Percentiles rank a stretch among this genome's conserved stretches.
phyloP scores from a whole-genome alignment of 2,113 vertebrate genomes.

The Phainopepla nitens region DNA sequence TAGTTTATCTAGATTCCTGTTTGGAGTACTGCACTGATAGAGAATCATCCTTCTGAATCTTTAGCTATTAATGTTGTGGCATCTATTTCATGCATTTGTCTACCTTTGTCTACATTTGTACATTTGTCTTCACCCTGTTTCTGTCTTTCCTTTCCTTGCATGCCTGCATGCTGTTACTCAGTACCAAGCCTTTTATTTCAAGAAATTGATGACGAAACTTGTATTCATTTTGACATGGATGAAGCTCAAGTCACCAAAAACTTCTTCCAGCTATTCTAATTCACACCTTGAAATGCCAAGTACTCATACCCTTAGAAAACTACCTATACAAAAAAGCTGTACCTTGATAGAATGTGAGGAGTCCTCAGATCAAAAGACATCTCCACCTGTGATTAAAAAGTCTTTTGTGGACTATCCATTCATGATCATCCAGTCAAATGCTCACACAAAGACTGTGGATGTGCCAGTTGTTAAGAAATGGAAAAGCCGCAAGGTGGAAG shows the following conservation, averaged over 20 bases:
- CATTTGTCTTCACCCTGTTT: slow-evolving; percentile 46
- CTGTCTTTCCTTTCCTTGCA: slow-evolving; percentile 58
- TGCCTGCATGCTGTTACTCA: slow-evolving; percentile 64
- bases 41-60: not conserved
- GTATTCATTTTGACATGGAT: slow-evolving; percentile 65
- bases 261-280: slow-evolving; percentile 37
- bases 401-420: slow-evolving; percentile 36
- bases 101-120: slow-evolving; percentile 30
- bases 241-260: slow-evolving; percentile 58
- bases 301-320: slow-evolving; percentile 37
- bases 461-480: slow-evolving; percentile 33
- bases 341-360: slow-evolving; percentile 47
- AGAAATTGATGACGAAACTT: slow-evolving; percentile 63
- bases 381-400: slow-evolving; percentile 42
- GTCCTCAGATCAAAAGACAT: slow-evolving; percentile 27
- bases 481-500: slow-evolving; percentile 42
- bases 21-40: not conserved
- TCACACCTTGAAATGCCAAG: slow-evolving; percentile 21
- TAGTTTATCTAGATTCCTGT: not conserved
- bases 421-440: slow-evolving; percentile 29
- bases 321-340: slow-evolving; percentile 41
- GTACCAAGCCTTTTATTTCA: slow-evolving; percentile 64
- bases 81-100: slow-evolving; percentile 45
- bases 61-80: not conserved
- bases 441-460: slow-evolving; percentile 26